Evolutionary conservation across 2,888 invertebrate genomes (phyloP).

Genomic region (Drosophila yooni): DNA sequence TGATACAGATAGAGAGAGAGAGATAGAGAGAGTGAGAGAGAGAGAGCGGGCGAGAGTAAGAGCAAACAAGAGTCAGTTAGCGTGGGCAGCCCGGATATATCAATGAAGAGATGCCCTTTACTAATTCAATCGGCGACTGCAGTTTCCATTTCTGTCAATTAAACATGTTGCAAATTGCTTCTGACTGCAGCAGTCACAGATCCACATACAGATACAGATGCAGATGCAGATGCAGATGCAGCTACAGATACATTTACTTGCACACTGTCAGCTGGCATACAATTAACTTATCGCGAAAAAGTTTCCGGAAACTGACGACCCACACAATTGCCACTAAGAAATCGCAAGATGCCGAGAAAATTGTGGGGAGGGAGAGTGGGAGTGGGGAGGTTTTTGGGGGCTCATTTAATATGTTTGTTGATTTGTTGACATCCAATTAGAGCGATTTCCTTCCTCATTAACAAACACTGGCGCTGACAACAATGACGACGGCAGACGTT

Average conservation of each 20-base stretch:
- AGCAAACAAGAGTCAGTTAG: too few relatives aligned
- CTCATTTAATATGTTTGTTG: conserved; percentile 75
- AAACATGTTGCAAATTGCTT: conserved; percentile 55
- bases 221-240: conserved; percentile 7
- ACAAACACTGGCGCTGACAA: conserved; percentile 55
- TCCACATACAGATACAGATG: conserved; percentile 6
- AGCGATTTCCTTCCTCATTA: conserved; percentile 81
- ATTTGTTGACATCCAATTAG: conserved; percentile 81
- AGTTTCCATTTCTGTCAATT: conserved; percentile 71
- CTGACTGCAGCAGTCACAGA: conserved; percentile 27
- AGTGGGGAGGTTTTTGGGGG: neutral
- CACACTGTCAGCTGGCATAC: conserved; percentile 48
- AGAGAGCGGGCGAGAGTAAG: neutral
- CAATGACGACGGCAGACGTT: conserved; percentile 37
- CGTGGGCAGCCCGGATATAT: conserved; percentile 72
- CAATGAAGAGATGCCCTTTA: conserved; percentile 66
- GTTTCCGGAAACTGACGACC: conserved; percentile 76
- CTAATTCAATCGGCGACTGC: conserved; percentile 68
- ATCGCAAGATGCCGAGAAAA: conserved; percentile 1
- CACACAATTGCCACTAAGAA: conserved; percentile 67
- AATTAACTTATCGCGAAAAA: conserved; percentile 77
- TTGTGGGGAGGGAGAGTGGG: neutral
- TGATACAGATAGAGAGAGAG: neutral
- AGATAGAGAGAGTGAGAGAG: neutral
- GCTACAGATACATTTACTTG: conserved; percentile 4